These are phyloP conservation scores for Steinernema carpocapsae DNA, from an alignment of 2,888 invertebrate species.

Conservation along the genomic window DNA sequence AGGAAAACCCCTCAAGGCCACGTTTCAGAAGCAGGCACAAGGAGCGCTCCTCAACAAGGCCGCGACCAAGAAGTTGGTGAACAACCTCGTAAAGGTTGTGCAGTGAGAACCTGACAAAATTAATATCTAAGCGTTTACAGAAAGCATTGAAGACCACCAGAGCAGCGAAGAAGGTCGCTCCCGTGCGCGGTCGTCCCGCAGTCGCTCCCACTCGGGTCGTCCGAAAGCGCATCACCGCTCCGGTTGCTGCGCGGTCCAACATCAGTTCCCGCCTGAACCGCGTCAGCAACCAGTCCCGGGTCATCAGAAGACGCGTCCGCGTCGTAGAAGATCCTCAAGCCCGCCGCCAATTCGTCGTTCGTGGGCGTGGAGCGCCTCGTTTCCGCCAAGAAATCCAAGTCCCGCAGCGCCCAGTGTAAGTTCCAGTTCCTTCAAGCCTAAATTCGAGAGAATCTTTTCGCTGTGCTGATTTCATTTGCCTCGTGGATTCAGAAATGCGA, in stretches of 20 bases:
- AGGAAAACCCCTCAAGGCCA: neutral
- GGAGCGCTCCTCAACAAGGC: constrained; percentile 21
- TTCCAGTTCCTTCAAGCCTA: neutral
- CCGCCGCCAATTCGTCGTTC: neutral
- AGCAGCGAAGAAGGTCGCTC: neutral
- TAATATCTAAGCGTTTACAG: neutral
- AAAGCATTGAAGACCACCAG: constrained; percentile 19
- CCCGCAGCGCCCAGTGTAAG: constrained; percentile 19
- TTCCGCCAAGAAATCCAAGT: neutral
- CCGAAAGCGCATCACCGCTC: constrained; percentile 12
- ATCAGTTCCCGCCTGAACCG: neutral
- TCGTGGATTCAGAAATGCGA: too few relatives aligned
- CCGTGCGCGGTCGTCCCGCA: neutral
- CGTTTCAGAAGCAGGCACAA: neutral
- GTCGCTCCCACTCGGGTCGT: neutral
- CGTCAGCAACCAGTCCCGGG: constrained; percentile 20
- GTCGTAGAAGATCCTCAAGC: neutral
- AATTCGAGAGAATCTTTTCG: too few relatives aligned
- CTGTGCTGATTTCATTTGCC: too few relatives aligned
- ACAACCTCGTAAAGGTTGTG: constrained; percentile 47
- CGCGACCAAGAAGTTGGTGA: constrained; percentile 46
- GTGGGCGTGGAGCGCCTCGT: constrained; percentile 3
- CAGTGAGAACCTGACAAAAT: neutral
- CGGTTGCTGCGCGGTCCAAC: neutral
- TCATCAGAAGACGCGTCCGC: neutral